Conservation (phyloP, 2,797 vertebrate genomes). For the Psittacula echo region DNA sequence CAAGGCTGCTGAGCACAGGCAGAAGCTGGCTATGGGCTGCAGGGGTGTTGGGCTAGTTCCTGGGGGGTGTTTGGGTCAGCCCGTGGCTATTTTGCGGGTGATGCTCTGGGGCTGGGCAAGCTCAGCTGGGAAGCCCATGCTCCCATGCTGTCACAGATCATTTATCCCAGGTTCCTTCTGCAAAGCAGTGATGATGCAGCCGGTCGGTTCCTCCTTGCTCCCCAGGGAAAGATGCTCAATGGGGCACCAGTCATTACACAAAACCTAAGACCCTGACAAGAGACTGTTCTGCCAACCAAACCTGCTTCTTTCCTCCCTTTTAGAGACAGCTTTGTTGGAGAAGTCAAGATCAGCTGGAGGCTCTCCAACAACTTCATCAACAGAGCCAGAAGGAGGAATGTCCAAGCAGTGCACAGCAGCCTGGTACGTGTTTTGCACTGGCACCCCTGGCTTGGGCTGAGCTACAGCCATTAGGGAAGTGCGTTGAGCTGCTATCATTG, state of each 20-base stretch:
- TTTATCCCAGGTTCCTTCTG: not conserved
- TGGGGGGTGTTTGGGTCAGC: not conserved
- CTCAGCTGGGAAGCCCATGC: not conserved
- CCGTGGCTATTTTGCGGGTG: not conserved
- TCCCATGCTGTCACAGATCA: not conserved
- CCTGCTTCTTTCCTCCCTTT: not conserved
- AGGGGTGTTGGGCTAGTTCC: accelerated
- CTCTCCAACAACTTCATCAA: not conserved
- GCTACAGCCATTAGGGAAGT: not conserved
- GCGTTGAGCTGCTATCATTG: not conserved
- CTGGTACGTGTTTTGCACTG: not conserved
- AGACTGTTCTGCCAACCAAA: not conserved
- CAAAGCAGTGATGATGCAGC: not conserved
- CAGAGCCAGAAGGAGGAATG: not conserved
- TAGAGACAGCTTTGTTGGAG: not conserved
- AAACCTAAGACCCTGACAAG: not conserved
- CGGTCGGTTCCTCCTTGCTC: not conserved
- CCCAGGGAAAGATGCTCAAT: not conserved
- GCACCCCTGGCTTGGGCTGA: not conserved
- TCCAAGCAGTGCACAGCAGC: not conserved
- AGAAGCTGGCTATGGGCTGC: not conserved
- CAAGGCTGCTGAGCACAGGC: not conserved
- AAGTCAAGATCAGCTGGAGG: not conserved
- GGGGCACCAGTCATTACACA: accelerated
- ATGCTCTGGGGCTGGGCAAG: not conserved